These are phyloP conservation scores for Paedocypris micromegethes DNA, from an alignment of 2,797 vertebrate genomes.

Conservation along the genomic window DNA sequence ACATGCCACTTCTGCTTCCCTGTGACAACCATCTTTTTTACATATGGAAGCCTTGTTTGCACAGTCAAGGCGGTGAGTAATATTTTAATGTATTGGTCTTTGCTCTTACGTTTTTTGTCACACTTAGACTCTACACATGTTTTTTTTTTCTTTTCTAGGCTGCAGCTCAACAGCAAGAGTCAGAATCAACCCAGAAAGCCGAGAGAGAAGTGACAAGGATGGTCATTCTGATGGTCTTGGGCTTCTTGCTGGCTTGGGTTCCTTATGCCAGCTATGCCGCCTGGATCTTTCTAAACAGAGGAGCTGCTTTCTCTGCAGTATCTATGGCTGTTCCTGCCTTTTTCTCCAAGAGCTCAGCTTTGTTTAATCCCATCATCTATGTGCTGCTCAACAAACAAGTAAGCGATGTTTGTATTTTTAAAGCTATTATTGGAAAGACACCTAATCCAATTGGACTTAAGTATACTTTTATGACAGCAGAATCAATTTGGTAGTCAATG, in stretches of 20 bases:
- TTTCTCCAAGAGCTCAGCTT: slow-evolving; percentile 77
- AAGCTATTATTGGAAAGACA: too few relatives aligned
- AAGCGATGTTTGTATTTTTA: neutral
- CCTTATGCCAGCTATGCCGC: slow-evolving; percentile 75
- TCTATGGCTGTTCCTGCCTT: slow-evolving; percentile 76
- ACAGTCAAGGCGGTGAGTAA: slow-evolving; percentile 73
- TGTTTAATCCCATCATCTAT: slow-evolving; percentile 69
- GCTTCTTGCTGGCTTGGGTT: slow-evolving; percentile 73
- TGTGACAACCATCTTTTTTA: slow-evolving; percentile 69
- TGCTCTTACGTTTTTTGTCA: too few relatives aligned
- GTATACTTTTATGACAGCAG: too few relatives aligned
- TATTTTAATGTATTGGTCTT: neutral
- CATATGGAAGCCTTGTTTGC: slow-evolving; percentile 72
- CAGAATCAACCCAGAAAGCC: slow-evolving; percentile 76
- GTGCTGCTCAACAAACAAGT: slow-evolving; percentile 76
- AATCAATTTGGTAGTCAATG: too few relatives aligned
- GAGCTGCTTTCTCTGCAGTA: slow-evolving; percentile 67
- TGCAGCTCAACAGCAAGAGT: slow-evolving; percentile 78
- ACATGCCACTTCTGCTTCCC: slow-evolving; percentile 63
- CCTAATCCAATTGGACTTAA: too few relatives aligned
- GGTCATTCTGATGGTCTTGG: slow-evolving; percentile 76
- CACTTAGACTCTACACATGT: too few relatives aligned
- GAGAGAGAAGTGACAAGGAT: slow-evolving; percentile 79
- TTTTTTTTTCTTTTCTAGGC: slow-evolving; percentile 57
- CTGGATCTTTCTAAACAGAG: slow-evolving; percentile 76